Evolutionary conservation across 2,888 invertebrate species (phyloP), one percentile per base, ranked within the genome.

Genomic region (Clepsis dumicolana): DNA sequence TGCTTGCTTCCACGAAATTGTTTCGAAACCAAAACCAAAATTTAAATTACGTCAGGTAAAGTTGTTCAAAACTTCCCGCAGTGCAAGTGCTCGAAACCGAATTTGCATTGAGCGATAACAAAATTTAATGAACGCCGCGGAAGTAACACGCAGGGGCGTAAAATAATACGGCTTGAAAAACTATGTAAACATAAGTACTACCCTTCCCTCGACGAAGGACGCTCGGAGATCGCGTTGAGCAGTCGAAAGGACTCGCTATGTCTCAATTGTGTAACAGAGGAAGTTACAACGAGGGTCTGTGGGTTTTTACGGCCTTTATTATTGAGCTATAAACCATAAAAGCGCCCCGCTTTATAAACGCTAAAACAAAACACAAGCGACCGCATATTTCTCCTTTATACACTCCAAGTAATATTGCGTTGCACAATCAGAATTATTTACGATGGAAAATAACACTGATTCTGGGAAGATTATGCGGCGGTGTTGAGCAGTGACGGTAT

Each of bases 251-350:
- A 82, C 83, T 79, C 79, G 77, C 82, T 79, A 85, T 83, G 85
- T 83, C 87, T 90, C 88, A 88, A 90, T 89, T 87, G 86, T 81
- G 80, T 76, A 83, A 76, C 81, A 77, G 80, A 85, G 83, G 81
- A 80, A 83, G 82, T 84, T 83, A 77, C 81, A 75, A 77, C 82
- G 83, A 81, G 82, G 84, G 85, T 82, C 85, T 81, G 83, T 81
- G 80, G 79, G 77, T 82, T 84, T 89, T 90, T 90, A 90, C 82
- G 86, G 78, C 78, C 90, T 82, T 85, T 88, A 90, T 88, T 91
- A 91, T 91, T 90, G 87, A 84, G 87, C 88, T 77, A 89, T 91
- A 90, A 91, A 89, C 88, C 88, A 90, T 90, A 89, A 90, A 88
- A 80, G 83, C 84, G 79, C 77, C 80, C 81, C 85, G 84, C 80